Base-by-base conservation (phyloP, 2,888 invertebrate genomes). In the Amblyteles armatorius region DNA sequence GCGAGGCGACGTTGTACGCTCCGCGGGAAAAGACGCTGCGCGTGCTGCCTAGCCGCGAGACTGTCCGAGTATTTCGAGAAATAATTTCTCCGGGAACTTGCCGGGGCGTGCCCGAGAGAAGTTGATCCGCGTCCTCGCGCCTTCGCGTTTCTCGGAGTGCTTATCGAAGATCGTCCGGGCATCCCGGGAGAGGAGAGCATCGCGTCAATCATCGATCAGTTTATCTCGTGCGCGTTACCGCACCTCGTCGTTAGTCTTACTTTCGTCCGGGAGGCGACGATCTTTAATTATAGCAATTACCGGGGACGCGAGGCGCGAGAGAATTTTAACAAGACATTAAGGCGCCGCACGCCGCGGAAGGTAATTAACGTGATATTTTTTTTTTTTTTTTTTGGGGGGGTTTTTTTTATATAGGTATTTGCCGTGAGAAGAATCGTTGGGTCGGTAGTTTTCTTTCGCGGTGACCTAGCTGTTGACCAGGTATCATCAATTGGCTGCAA, bases 281-380 rank as follows among this genome's bases (percentile, higher is more conserved):
- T 78, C 78, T 74, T 55, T 81, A 84, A 84, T 84, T 78, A 81
- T 73, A 63, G 84, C 69, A 81, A 84, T 84, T 84, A 80, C 68
- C 29, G 57, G 71, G 65, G 50, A 40, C 50, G 72, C 19, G 57
- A 57, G 26, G 57, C 68, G 84, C 84, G 68, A 44, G 73, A 81
- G 84, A 81, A 84, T 84, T 81, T 84, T 81, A 81, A 84, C 84
- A 81, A 84, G 84, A 60, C 50, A 71, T 79, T 79, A 68, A 81
- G 81, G 72, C 77, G 72, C 16, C 44, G 40, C 76, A 71, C 22
- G 65, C 71, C 57, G 33, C 9, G 33, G 29, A 33, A 72, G 60
- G 44, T 81, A 78, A 84, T 84, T 84, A 84, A 73, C 73, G 81
- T 63, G 40, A 71, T 40, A 22, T 16, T 13, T 36, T n/a, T 50